Conservation (phyloP, 1,140 invertebrate genomes). For the Plectrocnemia conspersa region DNA sequence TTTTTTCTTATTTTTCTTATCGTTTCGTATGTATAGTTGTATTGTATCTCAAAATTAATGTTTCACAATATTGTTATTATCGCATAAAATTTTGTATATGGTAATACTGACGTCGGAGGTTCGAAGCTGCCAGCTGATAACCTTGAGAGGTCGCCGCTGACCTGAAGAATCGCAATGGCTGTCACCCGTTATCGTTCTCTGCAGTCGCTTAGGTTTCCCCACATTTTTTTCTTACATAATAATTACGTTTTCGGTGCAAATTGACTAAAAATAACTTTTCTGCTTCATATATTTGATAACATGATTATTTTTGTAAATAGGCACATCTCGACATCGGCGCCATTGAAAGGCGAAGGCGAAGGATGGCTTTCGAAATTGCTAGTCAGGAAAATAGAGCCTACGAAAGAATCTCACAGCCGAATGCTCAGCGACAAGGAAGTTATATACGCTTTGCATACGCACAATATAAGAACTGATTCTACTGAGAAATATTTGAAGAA, state of each 20-base stretch:
- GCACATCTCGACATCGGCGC: slow-evolving; percentile 50
- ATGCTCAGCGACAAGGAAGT: slow-evolving; percentile 92
- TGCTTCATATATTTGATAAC: too few relatives aligned
- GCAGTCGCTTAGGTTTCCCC: too few relatives aligned
- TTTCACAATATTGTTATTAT: too few relatives aligned
- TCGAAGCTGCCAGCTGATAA: not conserved
- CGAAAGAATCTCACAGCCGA: slow-evolving; percentile 90
- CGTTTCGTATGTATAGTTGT: too few relatives aligned
- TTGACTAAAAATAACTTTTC: too few relatives aligned
- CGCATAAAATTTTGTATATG: too few relatives aligned
- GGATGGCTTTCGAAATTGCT: slow-evolving; percentile 86
- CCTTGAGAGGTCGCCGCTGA: slow-evolving; percentile 3
- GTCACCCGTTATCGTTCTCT: not conserved
- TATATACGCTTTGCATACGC: slow-evolving; percentile 90
- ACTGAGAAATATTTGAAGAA: slow-evolving; percentile 81
- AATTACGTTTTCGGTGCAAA: too few relatives aligned
- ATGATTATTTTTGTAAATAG: too few relatives aligned
- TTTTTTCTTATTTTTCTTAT: too few relatives aligned
- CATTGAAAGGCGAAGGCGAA: slow-evolving; percentile 56
- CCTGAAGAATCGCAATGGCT: not conserved
- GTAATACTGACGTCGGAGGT: too few relatives aligned
- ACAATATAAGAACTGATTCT: slow-evolving; percentile 86
- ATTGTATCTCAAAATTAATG: too few relatives aligned
- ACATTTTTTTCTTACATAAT: too few relatives aligned
- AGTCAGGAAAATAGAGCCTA: slow-evolving; percentile 87